Evolutionary conservation across 2,888 invertebrate species (phyloP), one percentile per base, ranked within the genome.

Genomic region (Tipula vernalis): DNA sequence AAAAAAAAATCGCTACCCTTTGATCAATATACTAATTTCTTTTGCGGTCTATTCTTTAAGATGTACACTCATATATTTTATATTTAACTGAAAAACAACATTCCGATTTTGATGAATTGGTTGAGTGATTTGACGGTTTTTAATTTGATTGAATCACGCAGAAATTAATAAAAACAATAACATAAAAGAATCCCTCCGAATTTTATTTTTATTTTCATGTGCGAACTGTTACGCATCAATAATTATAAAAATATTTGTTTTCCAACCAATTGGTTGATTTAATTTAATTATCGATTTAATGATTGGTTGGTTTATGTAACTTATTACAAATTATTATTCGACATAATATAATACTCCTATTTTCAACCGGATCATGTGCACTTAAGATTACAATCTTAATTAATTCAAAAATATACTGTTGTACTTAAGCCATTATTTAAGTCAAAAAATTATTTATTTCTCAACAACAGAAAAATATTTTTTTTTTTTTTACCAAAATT

Each of bases 131-230:
- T 84, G 84, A 84, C 84, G 41, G 84, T 84, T 84, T 84, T 84
- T 84, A 84, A 84, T 84, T 84, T 84, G 84, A 84, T 84, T 84
- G 84, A 84, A 84, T 84, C 84, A 84, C 84, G 84, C 84, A 84
- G 41, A 84, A 71, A 28, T 71, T 51, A 51, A n/a, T 44, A 44
- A 44, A 44, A 51, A 51, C 15, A 15, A 51, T 15, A n/a, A 51
- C 51, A 51, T 51, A 18, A 39, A 39, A 39, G 39, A 39, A 12
- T 10, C 71, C 71, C 71, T 71, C 28, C 71, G 10, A 28, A 28
- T 28, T 28, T 28, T 28, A 28, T 28, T 28, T 28, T 28, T n/a
- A n/a, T 1, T 28, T 28, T 28, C 28, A 28, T 39, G 39, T 6
- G 39, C 39, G 39, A 6, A 51, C 4, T 4, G 15, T 51, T 71